Percentiles rank a stretch among this genome's conserved stretches.
Conservation (phyloP, 2,113 vertebrate genomes). For the Morone chrysops region DNA sequence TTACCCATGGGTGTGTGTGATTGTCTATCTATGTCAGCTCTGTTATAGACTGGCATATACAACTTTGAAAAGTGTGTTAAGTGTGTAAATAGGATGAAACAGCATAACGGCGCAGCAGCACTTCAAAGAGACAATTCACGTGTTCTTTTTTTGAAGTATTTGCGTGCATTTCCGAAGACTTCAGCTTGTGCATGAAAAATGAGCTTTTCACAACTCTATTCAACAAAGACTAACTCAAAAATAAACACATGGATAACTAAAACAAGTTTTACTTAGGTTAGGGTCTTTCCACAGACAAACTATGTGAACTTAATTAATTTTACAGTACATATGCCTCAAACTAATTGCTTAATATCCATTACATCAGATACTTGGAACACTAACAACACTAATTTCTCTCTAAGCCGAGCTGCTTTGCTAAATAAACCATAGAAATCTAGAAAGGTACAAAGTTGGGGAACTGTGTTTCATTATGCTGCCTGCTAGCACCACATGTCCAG, state of each 20-base stretch:
- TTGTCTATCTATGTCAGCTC: neutral
- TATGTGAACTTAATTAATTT: neutral
- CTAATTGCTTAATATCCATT: slow-evolving; percentile 21
- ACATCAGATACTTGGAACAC: slow-evolving; percentile 5
- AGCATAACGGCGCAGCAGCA: slow-evolving; percentile 4
- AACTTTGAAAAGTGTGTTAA: slow-evolving; percentile 12
- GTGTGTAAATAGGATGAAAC: slow-evolving; percentile 32
- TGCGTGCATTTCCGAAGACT: slow-evolving; percentile 30
- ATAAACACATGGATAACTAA: slow-evolving; percentile 12
- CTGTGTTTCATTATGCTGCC: slow-evolving; percentile 22
- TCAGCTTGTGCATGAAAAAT: slow-evolving; percentile 16
- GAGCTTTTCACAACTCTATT: neutral
- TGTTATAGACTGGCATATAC: slow-evolving; percentile 1
- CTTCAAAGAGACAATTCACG: slow-evolving; percentile 8
- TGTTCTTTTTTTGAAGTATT: neutral
- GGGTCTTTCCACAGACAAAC: slow-evolving; percentile 1
- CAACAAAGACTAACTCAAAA: slow-evolving; percentile 11
- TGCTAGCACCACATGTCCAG: slow-evolving; percentile 55
- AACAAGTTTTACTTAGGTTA: slow-evolving; percentile 19
- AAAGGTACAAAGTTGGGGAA: slow-evolving; percentile 10
- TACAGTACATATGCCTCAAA: slow-evolving; percentile 1
- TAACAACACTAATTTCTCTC: slow-evolving; percentile 6
- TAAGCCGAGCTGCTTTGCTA: slow-evolving; percentile 9
- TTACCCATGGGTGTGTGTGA: neutral
- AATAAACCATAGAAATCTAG: slow-evolving; percentile 15